A percentile compares a stretch with the other conserved stretches of the same genome.
phyloP scores from a whole-genome alignment of 2,113 vertebrate species.

The Gopherus flavomarginatus region DNA sequence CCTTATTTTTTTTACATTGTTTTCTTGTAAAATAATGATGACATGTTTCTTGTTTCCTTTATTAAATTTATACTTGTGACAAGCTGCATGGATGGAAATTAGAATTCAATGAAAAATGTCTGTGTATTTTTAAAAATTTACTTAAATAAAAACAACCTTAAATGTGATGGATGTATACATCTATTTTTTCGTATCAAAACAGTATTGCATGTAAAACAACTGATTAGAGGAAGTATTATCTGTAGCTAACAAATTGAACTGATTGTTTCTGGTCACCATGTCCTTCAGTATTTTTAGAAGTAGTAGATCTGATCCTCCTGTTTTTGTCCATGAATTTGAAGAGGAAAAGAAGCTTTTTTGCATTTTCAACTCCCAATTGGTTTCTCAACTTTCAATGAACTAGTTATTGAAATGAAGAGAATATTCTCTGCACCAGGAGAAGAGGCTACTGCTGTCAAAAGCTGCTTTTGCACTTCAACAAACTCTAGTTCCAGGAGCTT shows the following conservation, averaged over 20 bases:
- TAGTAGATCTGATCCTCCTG: background rate
- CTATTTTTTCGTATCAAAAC: background rate
- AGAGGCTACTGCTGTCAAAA: background rate
- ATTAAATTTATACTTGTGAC: too few species aligned
- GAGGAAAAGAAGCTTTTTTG: background rate
- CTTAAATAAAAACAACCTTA: too few species aligned
- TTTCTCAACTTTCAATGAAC: background rate
- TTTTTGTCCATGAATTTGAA: background rate
- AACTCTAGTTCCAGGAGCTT: background rate
- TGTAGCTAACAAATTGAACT: background rate
- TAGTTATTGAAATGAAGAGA: background rate
- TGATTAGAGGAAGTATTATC: background rate
- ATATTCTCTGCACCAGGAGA: background rate
- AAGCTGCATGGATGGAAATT: too few species aligned
- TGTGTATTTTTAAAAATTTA: too few species aligned
- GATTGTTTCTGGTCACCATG: background rate
- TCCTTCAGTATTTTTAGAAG: background rate
- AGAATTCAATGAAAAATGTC: too few species aligned
- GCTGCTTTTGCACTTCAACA: background rate
- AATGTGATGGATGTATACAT: too few species aligned
- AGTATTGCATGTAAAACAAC: background rate
- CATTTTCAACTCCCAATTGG: background rate
- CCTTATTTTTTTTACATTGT: too few species aligned
- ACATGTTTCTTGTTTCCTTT: too few species aligned
- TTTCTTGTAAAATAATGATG: too few species aligned